phyloP scores from a whole-genome alignment of 2,113 vertebrate species.

The Ondatra zibethicus region DNA sequence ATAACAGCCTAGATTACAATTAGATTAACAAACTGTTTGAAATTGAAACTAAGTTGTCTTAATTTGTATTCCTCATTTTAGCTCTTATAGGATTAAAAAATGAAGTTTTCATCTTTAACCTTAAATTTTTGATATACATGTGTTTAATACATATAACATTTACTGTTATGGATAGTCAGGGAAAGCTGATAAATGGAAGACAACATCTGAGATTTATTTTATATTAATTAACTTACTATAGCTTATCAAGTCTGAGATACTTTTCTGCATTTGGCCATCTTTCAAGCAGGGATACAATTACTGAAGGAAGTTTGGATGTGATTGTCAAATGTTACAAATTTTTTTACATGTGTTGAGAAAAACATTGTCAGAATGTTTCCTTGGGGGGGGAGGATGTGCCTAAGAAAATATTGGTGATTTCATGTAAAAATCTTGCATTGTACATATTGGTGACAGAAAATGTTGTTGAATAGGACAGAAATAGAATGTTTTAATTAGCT shows the following conservation, averaged over 20 bases:
- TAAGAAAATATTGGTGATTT: neutral
- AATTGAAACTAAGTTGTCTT: neutral
- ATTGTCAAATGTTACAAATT: neutral
- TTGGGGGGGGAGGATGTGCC: neutral
- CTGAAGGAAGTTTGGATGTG: neutral
- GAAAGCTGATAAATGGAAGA: neutral
- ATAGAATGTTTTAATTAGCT: neutral
- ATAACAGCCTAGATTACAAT: neutral
- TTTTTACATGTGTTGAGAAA: neutral
- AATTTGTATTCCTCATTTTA: neutral
- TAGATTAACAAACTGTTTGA: neutral
- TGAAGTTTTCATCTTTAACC: neutral
- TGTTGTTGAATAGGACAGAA: neutral
- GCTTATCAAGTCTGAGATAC: neutral
- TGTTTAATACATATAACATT: neutral
- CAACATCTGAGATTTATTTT: neutral
- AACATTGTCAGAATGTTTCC: neutral
- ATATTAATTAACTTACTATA: neutral
- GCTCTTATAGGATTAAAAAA: neutral
- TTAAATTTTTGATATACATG: neutral
- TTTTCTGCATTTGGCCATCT: neutral
- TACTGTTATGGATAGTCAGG: neutral
- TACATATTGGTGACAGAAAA: neutral
- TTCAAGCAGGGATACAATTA: neutral
- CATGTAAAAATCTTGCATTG: neutral